Evolutionary conservation across 2,113 vertebrate species (phyloP), one percentile per base, ranked within the genome.

Genomic region (Gulo gulo): DNA sequence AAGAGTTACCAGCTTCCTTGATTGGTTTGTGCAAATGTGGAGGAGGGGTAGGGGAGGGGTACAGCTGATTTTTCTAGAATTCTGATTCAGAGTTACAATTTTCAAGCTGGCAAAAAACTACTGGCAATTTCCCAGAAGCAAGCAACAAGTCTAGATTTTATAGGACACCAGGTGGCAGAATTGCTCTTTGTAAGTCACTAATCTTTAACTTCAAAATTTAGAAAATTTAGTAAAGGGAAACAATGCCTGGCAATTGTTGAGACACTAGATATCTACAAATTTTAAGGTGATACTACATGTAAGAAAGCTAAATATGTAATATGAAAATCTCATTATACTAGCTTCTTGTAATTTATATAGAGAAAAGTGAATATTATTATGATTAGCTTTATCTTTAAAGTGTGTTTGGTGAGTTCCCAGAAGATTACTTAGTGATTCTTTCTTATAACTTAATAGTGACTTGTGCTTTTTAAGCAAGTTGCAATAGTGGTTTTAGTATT

Each of bases 131-230:
- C 31, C 47, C 76, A 74, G 87, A 92, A 93, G 24, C 29, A 85
- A 82, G 20, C 24, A 18, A 3, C 18, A 50, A 11, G 15, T 9
- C 36, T 23, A n/a, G 18, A 65, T 84, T 91, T 74, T 29, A 69
- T 5, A 67, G 13, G 94, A 96, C 95, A 45, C 94, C 92, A 96
- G 97, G 71, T 94, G 96, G 97, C 96, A 97, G 74, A 67, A 65
- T 84, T 89, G 31, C 23, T 85, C 93, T 94, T 95, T 80, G n/a
- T 18, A 89, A 96, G 6, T 84, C 18, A 36, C 8, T 86, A 16
- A 80, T 31, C 29, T 80, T 78, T 67, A 42, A 88, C 24, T 39
- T 94, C 7, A 69, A 95, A 95, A 57, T 67, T 84, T 59, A 45
- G 76, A 90, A 88, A 94, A 55, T 1, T 18, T 81, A 80, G n/a